Evolutionary conservation across 2,888 invertebrate genomes (phyloP).

Genomic region (Callyntrura sp.): DNA sequence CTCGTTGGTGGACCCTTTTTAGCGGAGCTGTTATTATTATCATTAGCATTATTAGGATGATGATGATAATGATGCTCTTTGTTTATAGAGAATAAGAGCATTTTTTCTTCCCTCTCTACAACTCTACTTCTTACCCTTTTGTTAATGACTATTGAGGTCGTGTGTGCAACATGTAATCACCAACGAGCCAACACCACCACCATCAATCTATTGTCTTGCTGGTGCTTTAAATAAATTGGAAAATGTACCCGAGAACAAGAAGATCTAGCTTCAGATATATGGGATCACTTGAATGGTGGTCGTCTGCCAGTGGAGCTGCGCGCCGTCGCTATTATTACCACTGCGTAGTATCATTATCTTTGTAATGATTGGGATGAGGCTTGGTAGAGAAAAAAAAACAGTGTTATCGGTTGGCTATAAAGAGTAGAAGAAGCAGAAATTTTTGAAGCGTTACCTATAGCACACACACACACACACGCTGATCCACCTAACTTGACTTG

Average conservation of each 20-base stretch:
- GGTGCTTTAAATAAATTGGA: constrained; percentile 66
- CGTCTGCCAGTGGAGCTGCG: constrained; percentile 59
- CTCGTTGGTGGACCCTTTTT: constrained; percentile 25
- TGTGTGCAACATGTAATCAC: constrained; percentile 72
- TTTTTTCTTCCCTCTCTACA: constrained; percentile 20
- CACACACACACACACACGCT: neutral
- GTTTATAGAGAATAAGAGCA: constrained; percentile 26
- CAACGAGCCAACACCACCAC: constrained; percentile 18
- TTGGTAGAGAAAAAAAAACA: neutral
- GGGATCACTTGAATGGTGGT: constrained; percentile 57
- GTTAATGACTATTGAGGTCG: constrained; percentile 75
- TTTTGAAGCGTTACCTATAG: neutral
- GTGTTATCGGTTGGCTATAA: neutral
- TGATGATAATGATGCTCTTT: constrained; percentile 39
- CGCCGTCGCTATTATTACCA: constrained; percentile 20
- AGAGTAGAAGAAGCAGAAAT: neutral
- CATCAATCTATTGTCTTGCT: constrained; percentile 22
- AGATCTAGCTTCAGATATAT: neutral
- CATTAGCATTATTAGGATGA: neutral
- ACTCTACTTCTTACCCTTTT: constrained; percentile 36
- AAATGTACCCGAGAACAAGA: constrained; percentile 3
- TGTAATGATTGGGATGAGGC: constrained; percentile 15
- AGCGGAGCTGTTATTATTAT: neutral
- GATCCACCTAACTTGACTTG: neutral
- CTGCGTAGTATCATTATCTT: neutral